Evolutionary conservation across 2,888 invertebrate genomes (phyloP).

Genomic region (Mesopsocus fuscifrons): DNA sequence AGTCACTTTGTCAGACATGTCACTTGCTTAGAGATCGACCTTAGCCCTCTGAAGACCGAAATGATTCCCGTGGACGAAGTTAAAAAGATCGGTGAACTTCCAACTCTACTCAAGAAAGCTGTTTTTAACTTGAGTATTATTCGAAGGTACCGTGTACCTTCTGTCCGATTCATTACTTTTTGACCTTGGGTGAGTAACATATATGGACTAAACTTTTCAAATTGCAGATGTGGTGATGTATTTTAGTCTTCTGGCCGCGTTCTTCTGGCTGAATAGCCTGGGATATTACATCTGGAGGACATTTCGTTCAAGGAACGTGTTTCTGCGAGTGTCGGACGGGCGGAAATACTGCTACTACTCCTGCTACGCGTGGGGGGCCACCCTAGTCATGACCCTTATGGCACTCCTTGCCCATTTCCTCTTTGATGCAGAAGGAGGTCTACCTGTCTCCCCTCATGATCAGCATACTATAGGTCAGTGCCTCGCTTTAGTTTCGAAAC

Average conservation of each 20-base stretch:
- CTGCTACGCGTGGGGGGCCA: constrained; percentile 58
- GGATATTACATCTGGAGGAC: constrained; percentile 81
- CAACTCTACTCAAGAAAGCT: too few species aligned
- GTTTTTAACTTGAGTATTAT: too few species aligned
- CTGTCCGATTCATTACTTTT: too few species aligned
- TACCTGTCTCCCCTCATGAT: constrained; percentile 24
- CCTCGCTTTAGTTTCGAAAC: background rate
- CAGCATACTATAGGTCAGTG: constrained; percentile 52
- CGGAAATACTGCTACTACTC: constrained; percentile 78
- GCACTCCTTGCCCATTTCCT: constrained; percentile 68
- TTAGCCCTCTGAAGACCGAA: too few species aligned
- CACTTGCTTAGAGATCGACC: too few species aligned
- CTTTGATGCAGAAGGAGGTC: constrained; percentile 33
- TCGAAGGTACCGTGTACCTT: too few species aligned
- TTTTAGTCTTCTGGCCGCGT: constrained; percentile 55
- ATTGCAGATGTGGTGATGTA: constrained; percentile 57
- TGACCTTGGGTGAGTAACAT: too few species aligned
- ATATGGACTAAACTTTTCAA: too few species aligned
- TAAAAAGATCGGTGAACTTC: too few species aligned
- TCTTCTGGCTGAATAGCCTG: constrained; percentile 71
- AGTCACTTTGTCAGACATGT: too few species aligned
- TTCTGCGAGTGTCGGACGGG: constrained; percentile 65
- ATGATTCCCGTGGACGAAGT: too few species aligned
- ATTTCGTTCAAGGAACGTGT: constrained; percentile 69
- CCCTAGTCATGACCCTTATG: constrained; percentile 45